Evolutionary conservation across 2,797 vertebrate genomes (phyloP).

Genomic region (Rhinella marina): DNA sequence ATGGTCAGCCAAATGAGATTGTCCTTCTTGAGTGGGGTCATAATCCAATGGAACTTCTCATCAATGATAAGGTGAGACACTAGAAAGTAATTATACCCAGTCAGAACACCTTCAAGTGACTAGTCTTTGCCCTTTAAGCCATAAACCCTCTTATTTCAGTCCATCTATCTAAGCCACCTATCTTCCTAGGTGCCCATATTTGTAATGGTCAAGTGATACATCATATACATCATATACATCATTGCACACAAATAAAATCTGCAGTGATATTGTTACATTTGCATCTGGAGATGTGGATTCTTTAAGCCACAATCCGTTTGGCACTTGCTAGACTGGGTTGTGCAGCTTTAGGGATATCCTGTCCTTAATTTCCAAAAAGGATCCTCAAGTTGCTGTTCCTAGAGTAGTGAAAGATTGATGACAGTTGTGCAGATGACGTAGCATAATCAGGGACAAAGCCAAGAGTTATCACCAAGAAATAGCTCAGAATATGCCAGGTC

Average conservation of each 20-base stretch:
- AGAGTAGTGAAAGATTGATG: too few species aligned
- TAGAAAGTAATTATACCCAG: neutral
- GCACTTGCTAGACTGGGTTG: too few species aligned
- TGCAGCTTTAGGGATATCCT: too few species aligned
- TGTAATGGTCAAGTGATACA: neutral
- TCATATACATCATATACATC: neutral
- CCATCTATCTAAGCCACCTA: neutral
- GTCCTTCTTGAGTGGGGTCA: conserved; percentile 89
- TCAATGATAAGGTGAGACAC: conserved; percentile 89
- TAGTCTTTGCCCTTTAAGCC: too few species aligned
- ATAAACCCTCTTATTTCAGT: neutral
- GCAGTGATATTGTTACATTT: neutral
- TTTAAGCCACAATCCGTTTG: too few species aligned
- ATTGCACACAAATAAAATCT: neutral
- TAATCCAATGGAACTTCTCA: conserved; percentile 88
- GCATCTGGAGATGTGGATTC: too few species aligned
- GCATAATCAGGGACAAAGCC: too few species aligned
- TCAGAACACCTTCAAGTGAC: neutral
- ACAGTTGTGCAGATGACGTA: too few species aligned
- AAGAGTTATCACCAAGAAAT: too few species aligned
- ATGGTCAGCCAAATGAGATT: conserved; percentile 88
- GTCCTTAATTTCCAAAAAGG: too few species aligned
- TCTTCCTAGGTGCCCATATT: neutral
- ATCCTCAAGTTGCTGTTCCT: too few species aligned
- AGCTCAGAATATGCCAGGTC: too few species aligned